Conservation (phyloP, 2,888 invertebrate species). For the Dyspetes luteomarginatus region DNA sequence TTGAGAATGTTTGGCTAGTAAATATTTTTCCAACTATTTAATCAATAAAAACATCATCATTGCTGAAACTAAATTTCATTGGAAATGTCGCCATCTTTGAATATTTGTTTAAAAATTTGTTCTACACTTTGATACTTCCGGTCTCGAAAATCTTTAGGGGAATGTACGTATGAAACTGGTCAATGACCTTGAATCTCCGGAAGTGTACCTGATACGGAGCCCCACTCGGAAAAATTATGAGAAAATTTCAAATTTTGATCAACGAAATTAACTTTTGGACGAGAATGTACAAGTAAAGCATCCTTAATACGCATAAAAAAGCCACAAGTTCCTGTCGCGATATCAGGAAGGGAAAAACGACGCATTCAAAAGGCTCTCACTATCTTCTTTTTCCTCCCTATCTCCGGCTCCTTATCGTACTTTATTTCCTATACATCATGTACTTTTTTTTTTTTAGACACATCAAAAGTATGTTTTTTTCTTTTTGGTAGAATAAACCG, state of each 20-base stretch:
- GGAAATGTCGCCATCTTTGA: too few species aligned
- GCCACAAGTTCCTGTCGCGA: slow-evolving; percentile 61
- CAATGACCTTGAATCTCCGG: too few species aligned
- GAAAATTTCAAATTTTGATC: too few species aligned
- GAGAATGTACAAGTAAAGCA: slow-evolving; percentile 10
- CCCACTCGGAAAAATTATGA: too few species aligned
- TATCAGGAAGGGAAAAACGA: slow-evolving; percentile 53
- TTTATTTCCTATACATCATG: slow-evolving; percentile 57
- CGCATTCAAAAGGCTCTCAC: slow-evolving; percentile 35
- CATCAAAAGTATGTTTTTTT: slow-evolving; percentile 33
- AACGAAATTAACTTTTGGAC: not conserved
- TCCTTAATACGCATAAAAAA: slow-evolving; percentile 20
- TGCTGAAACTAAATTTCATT: too few species aligned
- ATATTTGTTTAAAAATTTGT: not conserved
- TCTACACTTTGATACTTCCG: not conserved
- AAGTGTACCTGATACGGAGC: too few species aligned
- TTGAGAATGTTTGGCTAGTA: too few species aligned
- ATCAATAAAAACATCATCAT: too few species aligned
- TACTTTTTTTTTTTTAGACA: slow-evolving; percentile 40
- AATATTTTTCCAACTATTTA: too few species aligned
- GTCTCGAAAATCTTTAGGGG: too few species aligned
- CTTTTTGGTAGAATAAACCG: not conserved
- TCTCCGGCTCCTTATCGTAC: slow-evolving; percentile 57
- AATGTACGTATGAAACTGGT: too few species aligned
- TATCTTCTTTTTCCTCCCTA: slow-evolving; percentile 54